Percentiles rank a stretch among this genome's conserved stretches.
These are phyloP conservation scores for Lathamus discolor DNA, from an alignment of 2,113 vertebrate genomes.

Conservation along the genomic window DNA sequence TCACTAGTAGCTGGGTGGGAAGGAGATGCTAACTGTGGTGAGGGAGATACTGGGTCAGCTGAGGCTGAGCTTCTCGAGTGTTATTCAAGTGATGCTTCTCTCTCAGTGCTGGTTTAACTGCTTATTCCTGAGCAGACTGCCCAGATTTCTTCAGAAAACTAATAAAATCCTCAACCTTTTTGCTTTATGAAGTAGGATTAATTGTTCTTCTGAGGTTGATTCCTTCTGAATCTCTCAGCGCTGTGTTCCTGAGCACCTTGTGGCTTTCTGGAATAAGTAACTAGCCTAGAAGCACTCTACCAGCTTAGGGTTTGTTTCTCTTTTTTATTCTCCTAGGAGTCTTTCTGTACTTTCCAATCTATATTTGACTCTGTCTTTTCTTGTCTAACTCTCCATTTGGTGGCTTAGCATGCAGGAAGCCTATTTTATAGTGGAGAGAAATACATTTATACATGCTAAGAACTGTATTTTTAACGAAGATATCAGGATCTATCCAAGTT, in stretches of 20 bases:
- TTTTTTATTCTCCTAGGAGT: background rate
- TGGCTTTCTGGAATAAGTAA: background rate
- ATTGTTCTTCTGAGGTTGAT: background rate
- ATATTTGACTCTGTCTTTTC: slow-evolving; percentile 49
- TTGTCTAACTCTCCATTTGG: slow-evolving; percentile 45
- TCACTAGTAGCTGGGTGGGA: background rate
- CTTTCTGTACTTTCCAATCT: slow-evolving; percentile 26
- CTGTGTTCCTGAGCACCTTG: background rate
- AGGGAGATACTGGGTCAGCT: background rate
- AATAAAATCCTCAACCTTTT: background rate
- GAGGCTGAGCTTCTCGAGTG: background rate
- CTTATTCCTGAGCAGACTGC: background rate
- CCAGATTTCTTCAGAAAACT: background rate
- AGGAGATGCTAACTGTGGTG: background rate
- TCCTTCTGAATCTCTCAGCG: background rate
- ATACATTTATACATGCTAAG: slow-evolving; percentile 4
- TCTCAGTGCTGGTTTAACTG: background rate
- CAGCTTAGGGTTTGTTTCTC: background rate
- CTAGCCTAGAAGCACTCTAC: background rate
- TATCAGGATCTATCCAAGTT: background rate
- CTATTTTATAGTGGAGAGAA: slow-evolving; percentile 10
- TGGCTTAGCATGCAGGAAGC: slow-evolving; percentile 21
- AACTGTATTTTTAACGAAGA: slow-evolving; percentile 12
- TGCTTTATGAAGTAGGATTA: background rate
- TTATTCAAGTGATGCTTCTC: background rate